Evolutionary conservation across 2,888 invertebrate species (phyloP).

Genomic region (Therioaphis trifolii): DNA sequence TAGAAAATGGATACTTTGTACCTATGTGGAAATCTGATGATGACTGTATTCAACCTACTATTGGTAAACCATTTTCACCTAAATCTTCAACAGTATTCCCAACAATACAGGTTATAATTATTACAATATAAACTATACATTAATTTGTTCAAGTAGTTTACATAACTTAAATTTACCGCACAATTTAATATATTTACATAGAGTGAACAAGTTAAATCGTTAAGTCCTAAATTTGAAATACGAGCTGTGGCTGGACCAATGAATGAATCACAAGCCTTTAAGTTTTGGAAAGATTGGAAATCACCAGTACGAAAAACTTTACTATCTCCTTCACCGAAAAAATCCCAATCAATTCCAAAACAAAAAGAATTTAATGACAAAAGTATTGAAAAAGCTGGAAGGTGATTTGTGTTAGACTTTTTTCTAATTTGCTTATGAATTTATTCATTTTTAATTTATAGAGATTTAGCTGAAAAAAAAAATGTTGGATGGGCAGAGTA

Average conservation of each 20-base stretch:
- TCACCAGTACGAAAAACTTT: conserved; percentile 58
- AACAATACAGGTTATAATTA: conserved; percentile 24
- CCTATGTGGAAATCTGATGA: conserved; percentile 86
- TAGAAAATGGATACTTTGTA: conserved; percentile 85
- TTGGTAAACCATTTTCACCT: conserved; percentile 77
- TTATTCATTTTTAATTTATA: conserved; percentile 68
- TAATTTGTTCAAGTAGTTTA: background rate
- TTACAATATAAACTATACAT: conserved; percentile 27
- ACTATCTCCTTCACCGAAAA: conserved; percentile 55
- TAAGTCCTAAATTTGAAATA: conserved; percentile 80
- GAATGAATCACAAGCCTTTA: conserved; percentile 78
- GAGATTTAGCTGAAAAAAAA: conserved; percentile 78
- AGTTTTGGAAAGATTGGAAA: conserved; percentile 83
- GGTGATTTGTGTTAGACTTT: conserved; percentile 69
- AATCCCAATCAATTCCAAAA: conserved; percentile 37
- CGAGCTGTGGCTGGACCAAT: conserved; percentile 93
- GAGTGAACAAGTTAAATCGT: conserved; percentile 71
- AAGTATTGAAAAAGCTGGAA: conserved; percentile 87
- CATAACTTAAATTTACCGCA: too few relatives aligned
- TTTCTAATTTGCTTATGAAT: conserved; percentile 29
- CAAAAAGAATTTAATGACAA: conserved; percentile 72
- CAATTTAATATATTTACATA: conserved; percentile 20
- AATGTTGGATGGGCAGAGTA: conserved; percentile 89
- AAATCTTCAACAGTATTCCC: conserved; percentile 57
- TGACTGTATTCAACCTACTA: conserved; percentile 78